Evolutionary conservation across 64 coral and sea anemone genomes (phyloP).

Genomic region (Pocillopora damicornis): DNA sequence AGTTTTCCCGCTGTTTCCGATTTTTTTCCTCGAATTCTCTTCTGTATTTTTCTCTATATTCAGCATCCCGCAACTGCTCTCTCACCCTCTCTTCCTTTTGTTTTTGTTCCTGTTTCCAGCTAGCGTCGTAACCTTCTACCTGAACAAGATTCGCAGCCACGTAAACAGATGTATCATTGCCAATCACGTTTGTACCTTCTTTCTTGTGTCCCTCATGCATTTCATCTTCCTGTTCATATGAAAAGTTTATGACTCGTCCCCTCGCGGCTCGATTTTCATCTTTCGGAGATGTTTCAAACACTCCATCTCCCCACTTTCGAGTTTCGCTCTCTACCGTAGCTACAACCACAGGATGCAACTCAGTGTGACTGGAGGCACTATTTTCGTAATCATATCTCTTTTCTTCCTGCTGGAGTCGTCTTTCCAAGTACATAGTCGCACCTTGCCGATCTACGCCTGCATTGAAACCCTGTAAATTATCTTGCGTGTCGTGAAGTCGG

Average conservation of each 20-base stretch:
- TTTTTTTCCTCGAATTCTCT: slow-evolving; percentile 88
- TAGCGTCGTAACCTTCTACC: background rate
- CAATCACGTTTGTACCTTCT: background rate
- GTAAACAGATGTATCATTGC: background rate
- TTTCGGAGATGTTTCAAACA: slow-evolving; percentile 2
- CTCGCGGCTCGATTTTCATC: slow-evolving; percentile 15
- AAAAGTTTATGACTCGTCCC: slow-evolving; percentile 20
- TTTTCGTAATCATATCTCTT: slow-evolving; percentile 20
- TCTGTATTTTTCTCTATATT: slow-evolving; percentile 73
- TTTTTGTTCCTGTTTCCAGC: slow-evolving; percentile 22
- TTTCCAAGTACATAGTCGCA: background rate
- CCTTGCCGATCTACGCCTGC: background rate
- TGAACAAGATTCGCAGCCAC: background rate
- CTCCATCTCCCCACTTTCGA: background rate
- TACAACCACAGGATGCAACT: background rate
- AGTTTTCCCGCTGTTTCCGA: slow-evolving; percentile 73
- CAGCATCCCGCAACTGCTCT: slow-evolving; percentile 41
- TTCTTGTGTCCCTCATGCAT: background rate
- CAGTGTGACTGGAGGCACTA: background rate
- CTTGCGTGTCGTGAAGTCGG: background rate
- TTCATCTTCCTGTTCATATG: slow-evolving; percentile 10
- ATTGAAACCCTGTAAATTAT: background rate
- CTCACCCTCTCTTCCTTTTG: slow-evolving; percentile 31
- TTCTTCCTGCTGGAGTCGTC: background rate
- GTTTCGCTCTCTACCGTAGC: slow-evolving; percentile 9